phyloP scores from a whole-genome alignment of 2,113 vertebrate species.

The Gopherus evgoodei region DNA sequence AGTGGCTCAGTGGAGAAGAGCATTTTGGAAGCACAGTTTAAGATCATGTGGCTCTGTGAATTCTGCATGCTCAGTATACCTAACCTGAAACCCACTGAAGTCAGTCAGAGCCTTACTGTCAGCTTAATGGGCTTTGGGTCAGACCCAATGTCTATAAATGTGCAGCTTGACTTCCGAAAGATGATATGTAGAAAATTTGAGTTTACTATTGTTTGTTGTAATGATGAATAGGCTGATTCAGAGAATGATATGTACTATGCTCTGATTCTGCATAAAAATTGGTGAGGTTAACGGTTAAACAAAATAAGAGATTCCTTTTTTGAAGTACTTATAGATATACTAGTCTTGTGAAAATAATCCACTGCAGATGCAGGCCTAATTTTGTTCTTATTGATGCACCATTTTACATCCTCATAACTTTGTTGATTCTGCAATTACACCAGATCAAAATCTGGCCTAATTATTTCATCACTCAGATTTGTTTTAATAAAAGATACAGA shows the following conservation, averaged over 20 bases:
- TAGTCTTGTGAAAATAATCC: neutral
- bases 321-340: neutral
- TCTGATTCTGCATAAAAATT: neutral
- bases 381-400: neutral
- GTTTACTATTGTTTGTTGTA: neutral
- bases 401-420: neutral
- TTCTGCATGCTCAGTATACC: neutral
- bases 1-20: neutral
- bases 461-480: neutral
- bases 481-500: neutral
- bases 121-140: neutral
- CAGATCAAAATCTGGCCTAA: neutral
- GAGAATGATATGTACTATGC: neutral
- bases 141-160: neutral
- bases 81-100: neutral
- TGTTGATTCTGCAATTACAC: neutral
- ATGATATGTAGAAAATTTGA: neutral
- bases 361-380: neutral
- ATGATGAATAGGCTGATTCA: neutral
- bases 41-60: neutral
- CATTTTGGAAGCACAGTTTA: neutral
- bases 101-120: accelerated
- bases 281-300: neutral
- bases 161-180: neutral
- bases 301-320: neutral